phyloP scores from a whole-genome alignment of 2,113 vertebrate genomes.

The Onychostoma macrolepis region DNA sequence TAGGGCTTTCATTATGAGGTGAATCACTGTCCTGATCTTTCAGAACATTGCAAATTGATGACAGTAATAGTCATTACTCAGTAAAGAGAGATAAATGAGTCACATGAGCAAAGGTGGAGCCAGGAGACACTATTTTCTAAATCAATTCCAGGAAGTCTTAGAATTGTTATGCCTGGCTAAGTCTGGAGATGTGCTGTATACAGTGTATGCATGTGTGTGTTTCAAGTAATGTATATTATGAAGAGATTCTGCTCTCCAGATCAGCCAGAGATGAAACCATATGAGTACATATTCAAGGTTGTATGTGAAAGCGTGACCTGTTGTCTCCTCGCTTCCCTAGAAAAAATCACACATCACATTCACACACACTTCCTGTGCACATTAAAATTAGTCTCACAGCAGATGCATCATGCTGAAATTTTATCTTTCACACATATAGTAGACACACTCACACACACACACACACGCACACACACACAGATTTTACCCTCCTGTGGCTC shows the following conservation, averaged over 20 bases:
- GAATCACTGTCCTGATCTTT: slow-evolving; percentile 17
- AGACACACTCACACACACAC: background rate
- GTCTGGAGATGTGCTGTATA: background rate
- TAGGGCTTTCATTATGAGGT: slow-evolving; percentile 10
- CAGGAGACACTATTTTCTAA: slow-evolving; percentile 15
- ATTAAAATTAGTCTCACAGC: slow-evolving; percentile 33
- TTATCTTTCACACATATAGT: background rate
- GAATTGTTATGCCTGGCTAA: background rate
- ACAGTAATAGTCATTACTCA: slow-evolving; percentile 31
- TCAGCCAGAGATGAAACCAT: background rate
- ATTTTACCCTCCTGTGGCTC: background rate
- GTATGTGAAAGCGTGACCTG: slow-evolving; percentile 23
- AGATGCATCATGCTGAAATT: slow-evolving; percentile 11
- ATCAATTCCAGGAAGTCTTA: background rate
- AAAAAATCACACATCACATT: slow-evolving; percentile 17
- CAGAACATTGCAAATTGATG: slow-evolving; percentile 19
- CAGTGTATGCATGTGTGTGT: background rate
- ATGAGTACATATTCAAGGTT: background rate
- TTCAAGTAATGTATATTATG: background rate
- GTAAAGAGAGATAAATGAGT: slow-evolving; percentile 34
- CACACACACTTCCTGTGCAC: background rate
- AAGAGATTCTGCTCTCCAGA: background rate
- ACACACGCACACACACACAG: background rate
- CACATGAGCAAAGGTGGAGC: background rate
- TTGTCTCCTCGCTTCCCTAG: slow-evolving; percentile 14